Base-by-base conservation (phyloP, 2,113 vertebrate species). In the Serilophus lunatus region DNA sequence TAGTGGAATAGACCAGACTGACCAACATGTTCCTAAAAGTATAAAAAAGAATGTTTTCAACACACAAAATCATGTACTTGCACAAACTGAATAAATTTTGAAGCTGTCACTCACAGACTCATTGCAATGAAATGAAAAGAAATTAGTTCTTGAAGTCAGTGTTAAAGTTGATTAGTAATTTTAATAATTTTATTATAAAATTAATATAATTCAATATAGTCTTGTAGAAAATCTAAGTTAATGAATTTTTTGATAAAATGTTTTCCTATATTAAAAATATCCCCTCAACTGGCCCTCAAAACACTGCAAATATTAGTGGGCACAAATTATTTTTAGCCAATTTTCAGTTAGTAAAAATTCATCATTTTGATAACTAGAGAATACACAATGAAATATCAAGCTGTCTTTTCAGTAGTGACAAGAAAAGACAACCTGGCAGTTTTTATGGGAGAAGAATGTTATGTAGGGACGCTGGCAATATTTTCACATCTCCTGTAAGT, bases 401-500 rank as follows among this genome's bases (percentile, higher is more conserved):
- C 9, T 74, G 12, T 20, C 23, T 59, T 65, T 87, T 61, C 9
- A 14, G 7, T 18, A 77, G 12, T 38, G 35, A 66, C 4, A 35
- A 86, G 36, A 44, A 40, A 83, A 86, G 44, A 68, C 9, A 68
- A 36, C 3, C 6, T 44, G 9, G 9, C 6, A 44, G 6, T 51
- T 74, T 78, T 70, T 3, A 23, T 7, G 18, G 9, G 13, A 76
- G 8, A 68, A 61, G 38, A 57, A 38, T 28, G 8, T 45, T 76
- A 64, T 2, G 0, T 24, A 77, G 44, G 16, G 16, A 38, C 8
- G 35, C 1, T 23, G 1, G 16, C 12, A 40, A 6, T 60, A 38
- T 69, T 82, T 88, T 72, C 12, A 36, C 5, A 54, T 61, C 19
- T 77, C 10, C 22, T 36, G 0, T 47, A 56, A 50, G 22, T n/a